Percentiles rank a stretch among this genome's conserved stretches.
phyloP scores from a whole-genome alignment of 2,113 vertebrate genomes.

The Alexandromys fortis region DNA sequence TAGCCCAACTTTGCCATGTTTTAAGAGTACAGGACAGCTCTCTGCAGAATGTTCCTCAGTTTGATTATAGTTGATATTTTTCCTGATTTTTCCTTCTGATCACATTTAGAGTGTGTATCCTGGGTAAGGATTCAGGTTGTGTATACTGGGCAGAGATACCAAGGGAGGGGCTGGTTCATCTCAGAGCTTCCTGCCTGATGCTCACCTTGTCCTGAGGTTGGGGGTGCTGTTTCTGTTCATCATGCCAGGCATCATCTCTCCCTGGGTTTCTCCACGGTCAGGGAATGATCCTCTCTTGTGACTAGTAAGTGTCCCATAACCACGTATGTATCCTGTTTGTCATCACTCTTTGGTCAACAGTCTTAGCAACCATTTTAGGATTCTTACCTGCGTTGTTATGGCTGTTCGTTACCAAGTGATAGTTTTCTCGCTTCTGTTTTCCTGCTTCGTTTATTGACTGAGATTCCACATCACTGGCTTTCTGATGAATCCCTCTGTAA shows the following conservation, averaged over 20 bases:
- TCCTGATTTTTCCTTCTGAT: neutral
- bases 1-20: neutral
- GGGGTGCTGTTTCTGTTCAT: no score
- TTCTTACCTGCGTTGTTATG: constrained; percentile 16
- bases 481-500: constrained; percentile 23
- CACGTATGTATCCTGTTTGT: neutral
- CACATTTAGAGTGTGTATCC: no score
- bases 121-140: neutral
- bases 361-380: constrained; percentile 14
- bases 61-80: neutral
- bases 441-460: neutral
- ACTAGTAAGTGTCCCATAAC: neutral
- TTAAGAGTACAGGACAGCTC: neutral
- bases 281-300: neutral
- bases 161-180: accelerated
- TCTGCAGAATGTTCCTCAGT: neutral
- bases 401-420: neutral
- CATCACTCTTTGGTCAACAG: neutral
- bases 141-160: neutral
- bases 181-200: neutral
- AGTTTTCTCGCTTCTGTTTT: constrained; percentile 39
- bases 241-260: neutral
- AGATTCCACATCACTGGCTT: neutral
- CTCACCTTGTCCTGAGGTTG: neutral
- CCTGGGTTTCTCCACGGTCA: neutral